Conservation (phyloP, 2,113 vertebrate species). For the Sporophila hypoxantha region DNA sequence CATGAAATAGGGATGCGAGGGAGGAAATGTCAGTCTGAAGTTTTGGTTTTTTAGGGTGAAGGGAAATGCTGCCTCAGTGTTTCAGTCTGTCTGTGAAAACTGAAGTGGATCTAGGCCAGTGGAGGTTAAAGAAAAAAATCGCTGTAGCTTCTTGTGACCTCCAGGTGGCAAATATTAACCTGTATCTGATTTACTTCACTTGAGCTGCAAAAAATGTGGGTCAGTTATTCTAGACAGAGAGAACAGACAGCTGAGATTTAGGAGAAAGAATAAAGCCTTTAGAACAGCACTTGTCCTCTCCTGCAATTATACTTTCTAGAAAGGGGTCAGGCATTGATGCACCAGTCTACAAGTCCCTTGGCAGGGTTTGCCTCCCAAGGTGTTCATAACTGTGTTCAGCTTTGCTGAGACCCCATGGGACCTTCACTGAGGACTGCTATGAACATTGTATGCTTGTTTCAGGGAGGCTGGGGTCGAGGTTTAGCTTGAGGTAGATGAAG, state of each 20-base stretch:
- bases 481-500: background rate
- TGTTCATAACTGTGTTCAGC: background rate
- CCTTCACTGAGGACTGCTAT: background rate
- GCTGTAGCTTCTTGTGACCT: constrained; percentile 13
- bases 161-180: constrained; percentile 26
- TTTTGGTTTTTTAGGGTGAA: background rate
- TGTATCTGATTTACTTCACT: background rate
- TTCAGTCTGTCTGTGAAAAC: background rate
- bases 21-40: background rate
- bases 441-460: background rate
- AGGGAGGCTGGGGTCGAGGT: background rate
- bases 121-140: background rate
- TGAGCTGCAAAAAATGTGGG: background rate
- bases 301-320: background rate
- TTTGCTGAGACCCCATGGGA: background rate
- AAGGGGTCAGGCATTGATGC: background rate
- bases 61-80: background rate
- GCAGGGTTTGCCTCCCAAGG: background rate
- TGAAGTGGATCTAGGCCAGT: background rate
- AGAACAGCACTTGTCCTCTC: background rate
- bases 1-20: background rate
- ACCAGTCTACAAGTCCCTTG: fast-evolving
- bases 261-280: background rate
- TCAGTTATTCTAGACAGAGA: constrained; percentile 12
- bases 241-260: background rate